Evolutionary conservation across 2,888 invertebrate genomes (phyloP).

Genomic region (Tenthredo distinguenda): DNA sequence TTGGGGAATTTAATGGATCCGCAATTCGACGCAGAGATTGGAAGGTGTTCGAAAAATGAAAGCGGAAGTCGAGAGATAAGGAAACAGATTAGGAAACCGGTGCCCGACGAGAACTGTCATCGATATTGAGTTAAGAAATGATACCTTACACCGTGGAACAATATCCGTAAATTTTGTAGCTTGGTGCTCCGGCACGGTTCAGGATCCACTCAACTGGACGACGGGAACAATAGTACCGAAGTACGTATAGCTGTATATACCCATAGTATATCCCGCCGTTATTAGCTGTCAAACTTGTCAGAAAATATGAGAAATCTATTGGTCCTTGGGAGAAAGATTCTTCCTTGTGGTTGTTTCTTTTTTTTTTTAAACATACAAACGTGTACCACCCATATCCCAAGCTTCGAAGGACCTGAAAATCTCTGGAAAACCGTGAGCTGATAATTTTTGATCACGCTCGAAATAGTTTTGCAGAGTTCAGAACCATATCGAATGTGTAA

Average conservation of each 20-base stretch:
- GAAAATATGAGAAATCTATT: conserved; percentile 37
- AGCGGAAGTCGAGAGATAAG: background rate
- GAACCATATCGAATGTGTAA: background rate
- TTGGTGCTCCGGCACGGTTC: background rate
- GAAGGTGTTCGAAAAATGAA: background rate
- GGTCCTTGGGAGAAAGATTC: background rate
- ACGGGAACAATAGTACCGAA: conserved; percentile 26
- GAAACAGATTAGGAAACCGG: background rate
- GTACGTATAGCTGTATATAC: background rate
- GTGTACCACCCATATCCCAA: background rate
- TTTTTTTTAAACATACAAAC: conserved; percentile 9
- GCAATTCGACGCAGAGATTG: background rate
- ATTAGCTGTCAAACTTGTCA: conserved; percentile 43
- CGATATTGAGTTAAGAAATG: conserved; percentile 26
- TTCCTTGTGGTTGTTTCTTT: background rate
- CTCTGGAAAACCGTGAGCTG: background rate
- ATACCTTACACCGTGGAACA: background rate
- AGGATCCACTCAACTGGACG: conserved; percentile 14
- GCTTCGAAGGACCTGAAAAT: background rate
- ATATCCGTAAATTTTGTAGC: conserved; percentile 19
- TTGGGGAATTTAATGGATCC: conserved; percentile 39
- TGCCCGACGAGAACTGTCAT: conserved; percentile 1
- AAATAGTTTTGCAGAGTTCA: background rate
- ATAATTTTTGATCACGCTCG: background rate
- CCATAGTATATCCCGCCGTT: conserved; percentile 29